phyloP scores from a whole-genome alignment of 2,113 vertebrate genomes.

The Dendrocopos noguchii region DNA sequence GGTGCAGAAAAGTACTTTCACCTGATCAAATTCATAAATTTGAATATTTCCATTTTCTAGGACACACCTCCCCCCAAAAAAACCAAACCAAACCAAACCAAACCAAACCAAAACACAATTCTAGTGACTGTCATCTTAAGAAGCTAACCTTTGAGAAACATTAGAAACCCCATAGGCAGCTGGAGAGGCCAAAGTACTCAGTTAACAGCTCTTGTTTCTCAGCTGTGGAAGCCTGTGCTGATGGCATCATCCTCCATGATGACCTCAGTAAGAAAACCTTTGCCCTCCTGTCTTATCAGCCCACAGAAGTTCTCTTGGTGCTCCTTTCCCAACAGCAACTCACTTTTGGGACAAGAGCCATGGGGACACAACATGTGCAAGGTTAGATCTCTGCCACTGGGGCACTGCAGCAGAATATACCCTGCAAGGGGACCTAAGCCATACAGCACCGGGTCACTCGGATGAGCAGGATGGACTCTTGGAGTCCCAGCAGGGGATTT shows the following conservation, averaged over 20 bases:
- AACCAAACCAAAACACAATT: accelerated
- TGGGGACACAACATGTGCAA: not conserved
- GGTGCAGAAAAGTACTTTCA: not conserved
- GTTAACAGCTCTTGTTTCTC: not conserved
- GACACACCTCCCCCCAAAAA: not conserved
- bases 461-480: accelerated
- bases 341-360: not conserved
- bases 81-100: not conserved
- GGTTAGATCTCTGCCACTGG: not conserved
- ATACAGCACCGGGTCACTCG: not conserved
- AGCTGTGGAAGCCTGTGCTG: not conserved
- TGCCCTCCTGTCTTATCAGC: not conserved
- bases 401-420: not conserved
- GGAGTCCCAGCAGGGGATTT: not conserved
- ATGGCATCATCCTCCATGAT: not conserved
- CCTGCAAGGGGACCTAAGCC: not conserved
- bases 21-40: not conserved
- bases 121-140: not conserved
- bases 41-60: not conserved
- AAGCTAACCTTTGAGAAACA: not conserved
- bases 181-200: not conserved
- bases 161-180: not conserved
- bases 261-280: not conserved
- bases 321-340: not conserved
- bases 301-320: not conserved